Evolutionary conservation across 2,113 vertebrate species (phyloP), one percentile per base, ranked within the genome.

Genomic region (Neotragus pygmaeus): DNA sequence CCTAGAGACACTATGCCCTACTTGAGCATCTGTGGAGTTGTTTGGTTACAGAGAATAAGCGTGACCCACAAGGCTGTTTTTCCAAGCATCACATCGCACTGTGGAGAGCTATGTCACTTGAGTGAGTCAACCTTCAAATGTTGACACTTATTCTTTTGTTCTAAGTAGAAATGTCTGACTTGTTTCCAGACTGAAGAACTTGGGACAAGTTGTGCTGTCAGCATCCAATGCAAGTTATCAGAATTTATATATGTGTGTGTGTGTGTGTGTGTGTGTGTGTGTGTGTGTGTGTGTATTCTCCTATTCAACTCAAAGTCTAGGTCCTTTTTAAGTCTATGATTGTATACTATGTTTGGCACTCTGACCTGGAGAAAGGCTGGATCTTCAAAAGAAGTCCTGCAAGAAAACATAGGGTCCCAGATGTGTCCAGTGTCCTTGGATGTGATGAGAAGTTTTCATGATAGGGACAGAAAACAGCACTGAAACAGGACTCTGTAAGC

Each of bases 41-140:
- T 28, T 49, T 73, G 14, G 21, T n/a, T 60, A 7, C 28, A 81
- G 85, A 88, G 49, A 39, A 13, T 5, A 47, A 25, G 45, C 2
- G 1, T 8, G n/a, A 8, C 15, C 62, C 0, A 0, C 0, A 19
- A 43, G 49, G 33, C 55, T 73, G 14, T 14, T 39, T 39, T 90
- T 66, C 45, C n/a, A 45, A 27, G 66, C 66, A 39, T 70, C 66
- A 39, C 64, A 14, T 21, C 55, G 3, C 80, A 28, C 30, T 8
- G 1, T 2, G 33, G 64, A 94, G 43, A 83, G 62, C 81, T 5
- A 57, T 86, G 10, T 36, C 64, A 30, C 43, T 19, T 2, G 27
- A 90, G 49, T 2, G 30, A 90, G 49, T 8, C 64, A 64, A 2
- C 7, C 47, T 49, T 64, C 36, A 33, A 47, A 60, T 10, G 27